Base-by-base conservation (phyloP, 92 coral and sea anemone species). In the Siderastrea radians region DNA sequence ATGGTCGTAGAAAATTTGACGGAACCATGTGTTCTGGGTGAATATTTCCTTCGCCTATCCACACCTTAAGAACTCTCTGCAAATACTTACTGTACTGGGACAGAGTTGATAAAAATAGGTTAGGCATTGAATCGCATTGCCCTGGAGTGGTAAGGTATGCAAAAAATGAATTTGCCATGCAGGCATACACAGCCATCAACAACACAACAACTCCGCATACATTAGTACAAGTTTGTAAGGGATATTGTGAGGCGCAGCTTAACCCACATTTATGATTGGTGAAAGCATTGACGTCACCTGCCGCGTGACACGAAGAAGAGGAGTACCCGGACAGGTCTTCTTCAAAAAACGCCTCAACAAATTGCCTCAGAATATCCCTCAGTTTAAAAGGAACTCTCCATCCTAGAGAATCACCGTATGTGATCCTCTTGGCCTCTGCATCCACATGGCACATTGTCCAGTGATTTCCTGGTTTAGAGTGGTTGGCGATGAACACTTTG, bases 381-480 rank as follows among this genome's bases (percentile, higher is more conserved):
- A 86, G 84, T 53, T 72, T 55, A 51, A 69, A 51, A 65, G 90
- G 90, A 49, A 69, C 79, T 52, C 78, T 71, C 90, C 90, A 86
- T 43, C 61, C 90, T 44, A 86, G 62, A 46, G 90, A 68, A 70
- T 86, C 90, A 78, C 90, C 90, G 68, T 86, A 86, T 59, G 79
- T 72, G 64, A 86, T 79, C 62, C 68, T 54, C 54, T 59, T 79
- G 51, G 69, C 26, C 43, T 53, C 17, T 16, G 68, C 67, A 61
- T 86, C 78, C 53, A 86, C 90, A 69, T 45, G 79, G 72, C 90
- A 86, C 57, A 86, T 17, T 66, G 69, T 86, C 90, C 90, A 86
- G 16, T 86, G 90, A 55, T 79, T 67, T 48, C 90, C 90, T 55
- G 77, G 62, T 66, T 48, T 45, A 44, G 54, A 6, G 49, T 88